Conservation (phyloP, 2,797 vertebrate genomes). For the Xenops minutus region DNA sequence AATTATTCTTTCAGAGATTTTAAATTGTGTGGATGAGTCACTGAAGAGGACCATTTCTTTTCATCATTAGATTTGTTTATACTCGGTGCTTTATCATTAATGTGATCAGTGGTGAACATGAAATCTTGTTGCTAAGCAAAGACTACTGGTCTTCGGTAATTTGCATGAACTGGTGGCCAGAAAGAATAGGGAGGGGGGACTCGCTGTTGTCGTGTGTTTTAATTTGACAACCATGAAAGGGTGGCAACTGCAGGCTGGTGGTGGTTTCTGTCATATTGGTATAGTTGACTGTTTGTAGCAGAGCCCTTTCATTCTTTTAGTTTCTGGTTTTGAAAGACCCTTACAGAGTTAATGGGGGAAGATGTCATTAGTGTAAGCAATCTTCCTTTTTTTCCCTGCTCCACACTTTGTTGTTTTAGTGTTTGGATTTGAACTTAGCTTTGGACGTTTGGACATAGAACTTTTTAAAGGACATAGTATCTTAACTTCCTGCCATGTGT, state of each 20-base stretch:
- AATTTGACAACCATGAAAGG: neutral
- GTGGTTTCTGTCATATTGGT: neutral
- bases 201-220: neutral
- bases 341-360: neutral
- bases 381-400: neutral
- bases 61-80: neutral
- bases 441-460: neutral
- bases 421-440: conserved; percentile 10
- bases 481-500: neutral
- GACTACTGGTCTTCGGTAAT: neutral
- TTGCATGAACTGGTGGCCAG: neutral
- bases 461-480: neutral
- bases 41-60: neutral
- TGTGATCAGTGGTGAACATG: neutral
- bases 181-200: neutral
- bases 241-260: neutral
- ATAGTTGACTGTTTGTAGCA: neutral
- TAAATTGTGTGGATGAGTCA: neutral
- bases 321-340: neutral
- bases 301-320: neutral
- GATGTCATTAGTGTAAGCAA: neutral
- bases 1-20: conserved; percentile 9
- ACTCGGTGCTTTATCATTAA: neutral
- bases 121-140: neutral
- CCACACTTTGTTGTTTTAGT: neutral